Evolutionary conservation across 2,888 invertebrate species (phyloP).

Genomic region (Rhagium mordax): DNA sequence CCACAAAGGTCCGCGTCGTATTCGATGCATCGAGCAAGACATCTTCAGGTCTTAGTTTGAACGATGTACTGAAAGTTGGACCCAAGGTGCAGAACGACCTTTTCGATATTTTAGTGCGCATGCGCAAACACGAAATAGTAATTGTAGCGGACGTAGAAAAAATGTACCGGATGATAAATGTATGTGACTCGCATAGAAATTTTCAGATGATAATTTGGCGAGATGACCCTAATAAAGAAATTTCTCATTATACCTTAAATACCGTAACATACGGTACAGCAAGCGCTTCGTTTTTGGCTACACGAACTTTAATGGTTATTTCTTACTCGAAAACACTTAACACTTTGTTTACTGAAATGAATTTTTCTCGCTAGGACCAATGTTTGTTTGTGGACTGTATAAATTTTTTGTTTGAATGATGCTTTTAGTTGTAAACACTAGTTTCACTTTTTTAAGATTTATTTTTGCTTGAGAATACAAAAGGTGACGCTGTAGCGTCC

Average conservation of each 20-base stretch:
- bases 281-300: slow-evolving; percentile 39
- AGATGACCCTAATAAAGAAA: neutral
- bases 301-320: slow-evolving; percentile 26
- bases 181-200: neutral
- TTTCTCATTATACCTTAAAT: slow-evolving; percentile 26
- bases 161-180: slow-evolving; percentile 11
- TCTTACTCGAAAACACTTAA: no score
- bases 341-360: no score
- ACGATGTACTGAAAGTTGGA: neutral
- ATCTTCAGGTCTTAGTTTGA: neutral
- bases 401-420: no score
- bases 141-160: neutral
- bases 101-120: neutral
- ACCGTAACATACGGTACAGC: slow-evolving; percentile 44
- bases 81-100: neutral
- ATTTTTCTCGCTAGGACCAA: no score
- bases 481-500: no score
- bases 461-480: no score
- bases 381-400: no score
- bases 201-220: slow-evolving; percentile 3
- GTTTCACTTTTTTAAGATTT: no score
- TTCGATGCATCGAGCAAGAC: slow-evolving; percentile 7
- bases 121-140: neutral
- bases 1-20: neutral
- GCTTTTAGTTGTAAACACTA: no score